Evolutionary conservation across 2,888 invertebrate genomes (phyloP).

Genomic region (Hypercompe scribonia): DNA sequence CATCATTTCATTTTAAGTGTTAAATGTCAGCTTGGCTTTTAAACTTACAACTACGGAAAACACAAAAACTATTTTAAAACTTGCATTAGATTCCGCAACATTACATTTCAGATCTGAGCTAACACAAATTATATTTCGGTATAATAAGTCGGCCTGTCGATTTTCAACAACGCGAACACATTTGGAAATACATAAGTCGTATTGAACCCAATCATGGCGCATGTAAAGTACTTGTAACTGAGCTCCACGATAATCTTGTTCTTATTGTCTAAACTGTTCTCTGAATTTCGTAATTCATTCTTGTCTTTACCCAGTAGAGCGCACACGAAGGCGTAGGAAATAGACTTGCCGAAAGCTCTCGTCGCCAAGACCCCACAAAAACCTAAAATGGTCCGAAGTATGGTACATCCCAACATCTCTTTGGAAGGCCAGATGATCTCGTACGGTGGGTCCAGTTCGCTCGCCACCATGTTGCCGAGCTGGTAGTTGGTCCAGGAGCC

Average conservation of each 20-base stretch:
- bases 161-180: conserved; percentile 91
- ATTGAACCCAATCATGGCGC: conserved; percentile 92
- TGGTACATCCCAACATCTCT: conserved; percentile 89
- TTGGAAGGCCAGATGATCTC: conserved; percentile 92
- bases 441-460: conserved; percentile 90
- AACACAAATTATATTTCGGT: conserved; percentile 89
- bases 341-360: conserved; percentile 89
- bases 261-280: conserved; percentile 89
- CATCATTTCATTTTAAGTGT: too few species aligned
- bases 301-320: conserved; percentile 89
- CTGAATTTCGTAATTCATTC: conserved; percentile 88
- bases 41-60: not conserved
- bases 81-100: not conserved
- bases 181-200: conserved; percentile 92
- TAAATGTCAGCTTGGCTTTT: not conserved
- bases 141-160: conserved; percentile 94
- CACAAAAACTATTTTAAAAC: not conserved
- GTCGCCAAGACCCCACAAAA: conserved; percentile 91
- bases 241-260: conserved; percentile 93
- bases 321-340: conserved; percentile 90
- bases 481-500: conserved; percentile 95
- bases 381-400: conserved; percentile 91
- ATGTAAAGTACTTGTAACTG: conserved; percentile 93
- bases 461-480: conserved; percentile 89
- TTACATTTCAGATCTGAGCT: conserved; percentile 33